Base-by-base conservation (phyloP, 2,113 vertebrate genomes). In the Podarcis raffonei region DNA sequence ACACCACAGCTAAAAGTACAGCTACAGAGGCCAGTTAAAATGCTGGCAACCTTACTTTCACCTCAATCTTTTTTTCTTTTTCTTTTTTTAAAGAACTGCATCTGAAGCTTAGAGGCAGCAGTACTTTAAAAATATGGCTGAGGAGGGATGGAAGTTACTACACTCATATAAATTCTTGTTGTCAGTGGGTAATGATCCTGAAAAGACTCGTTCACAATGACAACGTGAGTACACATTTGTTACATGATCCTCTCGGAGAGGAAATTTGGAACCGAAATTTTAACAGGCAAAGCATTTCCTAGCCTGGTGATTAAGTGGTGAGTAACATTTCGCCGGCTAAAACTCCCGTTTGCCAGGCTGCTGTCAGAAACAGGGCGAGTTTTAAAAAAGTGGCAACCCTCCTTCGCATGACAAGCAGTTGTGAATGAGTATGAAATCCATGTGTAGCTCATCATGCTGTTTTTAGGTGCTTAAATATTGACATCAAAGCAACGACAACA, bases 181-280 rank as follows among this genome's bases (percentile, higher is more conserved):
- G 68, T 59, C 25, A n/a, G 68, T 81, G 57, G 78, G 79, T 81
- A 87, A 87, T 82, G 79, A 75, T 87, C 32, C 53, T 39, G 68
- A 87, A 74, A 74, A 82, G 35, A 74, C 69, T 74, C 18, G 57
- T 81, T 81, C 78, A 23, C 42, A 74, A 18, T 71, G 48, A 81
- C 68, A 39, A 48, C 25, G 72, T 7, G 2, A 57, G 12, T 79
- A 74, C 79, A 59, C 78, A 78, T 79, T 86, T 78, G 35, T 66
- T 78, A 74, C 27, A 22, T 1, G 42, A 81, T 12, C 37, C 53
- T 72, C 77, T 72, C 68, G 12, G 68, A 53, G 68, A 74, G 53
- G 35, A 74, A 87, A 87, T 75, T 39, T 22, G 2, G 53, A 71
- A 62, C 32, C 74, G 68, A 81, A 25, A 62, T n/a, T 62, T n/a